Evolutionary conservation across 2,888 invertebrate species (phyloP).

Genomic region (Nomada goodeniana): DNA sequence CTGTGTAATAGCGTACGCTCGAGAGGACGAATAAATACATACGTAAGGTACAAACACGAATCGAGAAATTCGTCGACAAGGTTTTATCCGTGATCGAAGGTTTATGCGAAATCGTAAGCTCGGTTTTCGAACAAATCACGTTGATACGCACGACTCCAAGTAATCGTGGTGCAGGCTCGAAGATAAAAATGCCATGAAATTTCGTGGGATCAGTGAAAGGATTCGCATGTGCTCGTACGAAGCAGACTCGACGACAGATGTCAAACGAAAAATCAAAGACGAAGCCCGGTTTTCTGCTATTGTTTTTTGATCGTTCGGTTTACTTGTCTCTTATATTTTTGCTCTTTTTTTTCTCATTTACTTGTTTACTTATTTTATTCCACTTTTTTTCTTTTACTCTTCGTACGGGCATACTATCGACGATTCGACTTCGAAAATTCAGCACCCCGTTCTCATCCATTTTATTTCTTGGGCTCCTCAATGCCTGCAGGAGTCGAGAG

Average conservation of each 20-base stretch:
- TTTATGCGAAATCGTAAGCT: conserved; percentile 9
- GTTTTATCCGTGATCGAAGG: neutral
- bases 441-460: conserved; percentile 18
- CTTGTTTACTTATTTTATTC: neutral
- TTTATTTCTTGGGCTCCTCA: conserved; percentile 71
- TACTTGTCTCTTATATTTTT: neutral
- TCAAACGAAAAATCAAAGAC: conserved; percentile 42
- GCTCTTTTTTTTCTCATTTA: neutral
- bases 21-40: neutral
- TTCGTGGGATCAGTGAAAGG: conserved; percentile 18
- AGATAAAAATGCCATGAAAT: conserved; percentile 7
- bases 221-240: conserved; percentile 35
- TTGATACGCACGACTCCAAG: neutral
- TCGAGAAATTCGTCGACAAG: neutral
- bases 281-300: conserved; percentile 39
- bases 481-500: conserved; percentile 36
- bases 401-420: conserved; percentile 45
- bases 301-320: conserved; percentile 30
- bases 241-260: conserved; percentile 50
- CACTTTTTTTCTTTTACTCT: neutral
- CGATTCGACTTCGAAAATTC: conserved; percentile 48
- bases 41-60: conserved; percentile 4
- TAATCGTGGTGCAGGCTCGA: neutral
- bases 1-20: neutral
- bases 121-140: neutral